Evolutionary conservation across 2,888 invertebrate species (phyloP), one percentile per base, ranked within the genome.

Genomic region (Calameuta pallipes): DNA sequence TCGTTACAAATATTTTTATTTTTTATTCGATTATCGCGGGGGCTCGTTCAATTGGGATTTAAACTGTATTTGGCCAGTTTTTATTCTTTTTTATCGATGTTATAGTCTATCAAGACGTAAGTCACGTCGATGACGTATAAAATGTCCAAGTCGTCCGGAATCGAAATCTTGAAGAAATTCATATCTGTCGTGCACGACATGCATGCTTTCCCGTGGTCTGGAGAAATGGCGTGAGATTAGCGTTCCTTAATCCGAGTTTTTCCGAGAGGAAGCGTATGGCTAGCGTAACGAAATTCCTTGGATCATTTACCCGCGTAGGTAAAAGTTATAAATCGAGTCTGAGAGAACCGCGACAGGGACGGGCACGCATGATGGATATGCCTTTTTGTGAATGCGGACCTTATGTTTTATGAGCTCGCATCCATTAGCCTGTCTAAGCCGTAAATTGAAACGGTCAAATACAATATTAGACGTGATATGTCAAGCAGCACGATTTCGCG

Each of bases 371-470:
- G 81, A 83, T 82, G 82, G 79, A 83, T 83, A 82, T 69, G 75
- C 80, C 70, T 79, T 78, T 79, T 79, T 75, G 73, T 79, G 76
- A 77, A 76, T 78, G 76, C 79, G 81, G 81, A 82, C 81, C 83
- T 83, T 83, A 78, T 84, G 83, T 85, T 85, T 85, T 85, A 85
- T 82, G 83, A 85, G 83, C 84, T 83, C 83, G 75, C 83, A 84
- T 85, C 82, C 80, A 82, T 85, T 83, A 84, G 79, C 78, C 83
- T 84, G 84, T 84, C 83, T 80, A 78, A 78, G 76, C 81, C 75
- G 83, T 84, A 85, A 85, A 85, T 85, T 85, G 83, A 85, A 85
- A 83, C 82, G 83, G 83, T 82, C 81, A 80, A 83, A 84, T 81
- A 80, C 80, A 78, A 81, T 81, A 81, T 82, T 81, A 75, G 79